Conservation (phyloP, 2,113 vertebrate species). For the Cacatua alba region DNA sequence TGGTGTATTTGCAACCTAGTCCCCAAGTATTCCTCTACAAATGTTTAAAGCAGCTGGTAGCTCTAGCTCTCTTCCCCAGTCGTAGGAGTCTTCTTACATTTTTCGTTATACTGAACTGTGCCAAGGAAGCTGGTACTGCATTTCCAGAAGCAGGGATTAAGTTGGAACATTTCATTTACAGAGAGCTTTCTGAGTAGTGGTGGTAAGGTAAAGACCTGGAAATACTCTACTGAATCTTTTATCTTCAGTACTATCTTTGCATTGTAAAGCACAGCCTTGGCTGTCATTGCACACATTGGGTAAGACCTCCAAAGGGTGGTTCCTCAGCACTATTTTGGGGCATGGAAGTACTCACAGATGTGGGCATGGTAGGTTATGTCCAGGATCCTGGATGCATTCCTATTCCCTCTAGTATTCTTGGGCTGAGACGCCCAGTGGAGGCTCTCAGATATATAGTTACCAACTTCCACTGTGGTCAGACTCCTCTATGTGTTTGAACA, state of each 20-base stretch:
- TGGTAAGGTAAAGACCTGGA: background rate
- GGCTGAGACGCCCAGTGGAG: background rate
- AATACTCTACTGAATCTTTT: background rate
- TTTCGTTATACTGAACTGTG: background rate
- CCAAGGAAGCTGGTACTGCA: background rate
- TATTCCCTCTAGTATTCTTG: background rate
- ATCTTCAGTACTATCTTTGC: background rate
- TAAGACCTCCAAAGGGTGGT: background rate
- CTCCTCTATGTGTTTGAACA: background rate
- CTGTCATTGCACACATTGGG: accelerated
- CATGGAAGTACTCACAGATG: background rate
- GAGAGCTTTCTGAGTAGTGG: background rate
- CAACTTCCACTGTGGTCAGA: background rate
- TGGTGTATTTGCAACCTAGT: background rate
- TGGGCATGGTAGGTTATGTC: background rate
- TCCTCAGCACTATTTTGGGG: background rate
- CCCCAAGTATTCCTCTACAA: slow-evolving; percentile 17
- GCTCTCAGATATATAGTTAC: background rate
- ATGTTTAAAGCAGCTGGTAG: slow-evolving; percentile 38
- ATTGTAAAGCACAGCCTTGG: background rate
- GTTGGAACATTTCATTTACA: background rate
- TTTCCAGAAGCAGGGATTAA: slow-evolving; percentile 11
- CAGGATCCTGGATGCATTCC: background rate
- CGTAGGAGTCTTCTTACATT: slow-evolving; percentile 29
- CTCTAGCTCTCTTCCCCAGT: background rate